Evolutionary conservation across 2,113 vertebrate genomes (phyloP).

Genomic region (Oncorhynchus masou): DNA sequence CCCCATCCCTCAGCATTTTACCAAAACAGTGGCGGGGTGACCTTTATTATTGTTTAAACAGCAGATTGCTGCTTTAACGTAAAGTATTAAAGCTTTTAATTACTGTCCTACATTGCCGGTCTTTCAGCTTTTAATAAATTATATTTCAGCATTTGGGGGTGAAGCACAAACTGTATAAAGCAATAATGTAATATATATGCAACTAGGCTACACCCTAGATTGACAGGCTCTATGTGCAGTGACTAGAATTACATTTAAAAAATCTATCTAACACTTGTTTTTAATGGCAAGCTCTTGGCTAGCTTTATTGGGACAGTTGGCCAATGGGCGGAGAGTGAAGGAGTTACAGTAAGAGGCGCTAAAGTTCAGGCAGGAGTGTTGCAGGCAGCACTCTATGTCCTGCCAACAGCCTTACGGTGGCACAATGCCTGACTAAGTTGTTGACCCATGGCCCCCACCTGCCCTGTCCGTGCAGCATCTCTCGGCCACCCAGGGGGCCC

Average conservation of each 20-base stretch:
- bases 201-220: background rate
- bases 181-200: background rate
- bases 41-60: too few species aligned
- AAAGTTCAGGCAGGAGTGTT: constrained; percentile 75
- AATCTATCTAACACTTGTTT: constrained; percentile 59
- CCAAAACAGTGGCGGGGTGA: too few species aligned
- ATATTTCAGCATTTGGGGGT: background rate
- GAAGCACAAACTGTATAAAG: background rate
- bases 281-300: constrained; percentile 74
- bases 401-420: constrained; percentile 71
- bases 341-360: constrained; percentile 72
- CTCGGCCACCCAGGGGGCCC: constrained; percentile 26
- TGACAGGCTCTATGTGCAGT: constrained; percentile 2
- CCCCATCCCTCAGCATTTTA: too few species aligned
- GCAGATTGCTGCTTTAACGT: too few species aligned
- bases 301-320: constrained; percentile 76
- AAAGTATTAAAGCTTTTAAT: too few species aligned
- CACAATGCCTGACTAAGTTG: constrained; percentile 71
- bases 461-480: constrained; percentile 63
- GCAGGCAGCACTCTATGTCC: constrained; percentile 65
- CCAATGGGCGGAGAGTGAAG: constrained; percentile 75
- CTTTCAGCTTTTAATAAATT: background rate
- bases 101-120: too few species aligned
- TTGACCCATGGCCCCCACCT: constrained; percentile 75
- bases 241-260: constrained; percentile 38